Base-by-base conservation (phyloP, 2,888 invertebrate genomes). In the Melanchra persicariae region DNA sequence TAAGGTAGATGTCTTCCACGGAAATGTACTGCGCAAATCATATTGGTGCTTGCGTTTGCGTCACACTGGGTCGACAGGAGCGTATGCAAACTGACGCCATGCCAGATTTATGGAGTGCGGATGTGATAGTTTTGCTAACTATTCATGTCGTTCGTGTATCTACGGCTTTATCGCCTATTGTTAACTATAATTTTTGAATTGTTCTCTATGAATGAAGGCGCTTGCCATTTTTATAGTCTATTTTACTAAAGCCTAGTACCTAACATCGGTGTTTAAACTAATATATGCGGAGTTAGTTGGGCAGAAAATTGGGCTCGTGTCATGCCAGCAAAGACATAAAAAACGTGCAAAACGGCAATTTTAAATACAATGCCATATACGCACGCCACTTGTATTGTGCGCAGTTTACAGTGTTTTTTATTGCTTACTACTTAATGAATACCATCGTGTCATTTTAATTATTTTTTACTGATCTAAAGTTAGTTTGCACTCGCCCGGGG, bases 1-100 rank as follows among this genome's bases (percentile, higher is more conserved):
- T 74, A 81, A 77, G 72, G 68, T 70, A 66, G 64, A 77, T 67
- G 77, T 82, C 81, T 86, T 87, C 84, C 87, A 85, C 81, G 88
- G 86, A 89, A 90, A 88, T 86, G 75, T 89, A 87, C 87, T 87
- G 84, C 87, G 89, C 85, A 88, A 87, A 88, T 88, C 76, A 77
- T 85, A 81, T 83, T 78, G 77, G 74, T 80, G 79, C 71, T 85
- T 91, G 90, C 88, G 89, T 91, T 85, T 91, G 90, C 88, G 89
- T 91, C 90, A 90, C 77, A 79, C 70, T 61, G 66, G 69, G 55
- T 71, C 83, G 82, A 69, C 83, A 59, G 82, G 81, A 86, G 80
- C 84, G 78, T 79, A 74, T 86, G 74, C 79, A 84, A 79, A 76
- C 74, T 83, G 83, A 87, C 84, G 84, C 81, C 84, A 83, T 78